Evolutionary conservation across 2,888 invertebrate genomes (phyloP).

Genomic region (Hydraecia micacea): DNA sequence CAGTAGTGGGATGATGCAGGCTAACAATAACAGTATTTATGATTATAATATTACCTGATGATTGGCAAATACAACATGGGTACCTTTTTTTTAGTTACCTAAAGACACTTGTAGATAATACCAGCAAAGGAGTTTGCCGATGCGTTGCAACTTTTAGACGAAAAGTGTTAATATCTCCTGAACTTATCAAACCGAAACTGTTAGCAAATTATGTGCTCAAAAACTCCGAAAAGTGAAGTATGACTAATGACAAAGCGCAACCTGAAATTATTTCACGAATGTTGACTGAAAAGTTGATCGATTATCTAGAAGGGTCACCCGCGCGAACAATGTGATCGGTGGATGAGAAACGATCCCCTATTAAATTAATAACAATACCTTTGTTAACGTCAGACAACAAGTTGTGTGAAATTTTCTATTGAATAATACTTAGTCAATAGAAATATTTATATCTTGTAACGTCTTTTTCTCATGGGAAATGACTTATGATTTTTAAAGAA

Average conservation of each 20-base stretch:
- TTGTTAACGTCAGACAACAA: background rate
- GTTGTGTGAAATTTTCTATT: background rate
- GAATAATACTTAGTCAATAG: background rate
- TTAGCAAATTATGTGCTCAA: background rate
- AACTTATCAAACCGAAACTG: background rate
- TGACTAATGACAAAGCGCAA: background rate
- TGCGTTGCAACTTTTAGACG: background rate
- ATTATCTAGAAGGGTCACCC: constrained; percentile 12
- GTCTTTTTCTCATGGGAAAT: background rate
- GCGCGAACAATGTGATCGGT: background rate
- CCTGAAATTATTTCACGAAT: background rate
- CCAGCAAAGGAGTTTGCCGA: background rate
- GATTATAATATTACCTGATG: no score
- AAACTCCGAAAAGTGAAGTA: background rate
- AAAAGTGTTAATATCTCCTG: background rate
- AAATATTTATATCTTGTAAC: background rate
- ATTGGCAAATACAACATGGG: no score
- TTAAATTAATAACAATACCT: background rate
- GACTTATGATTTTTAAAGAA: background rate
- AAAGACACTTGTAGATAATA: background rate
- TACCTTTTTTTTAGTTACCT: background rate
- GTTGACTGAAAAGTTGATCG: constrained; percentile 10
- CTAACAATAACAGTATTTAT: background rate
- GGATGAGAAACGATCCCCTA: background rate
- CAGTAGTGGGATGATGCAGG: background rate